Evolutionary conservation across 2,113 vertebrate genomes (phyloP).

Genomic region (Chlamydotis undulata): DNA sequence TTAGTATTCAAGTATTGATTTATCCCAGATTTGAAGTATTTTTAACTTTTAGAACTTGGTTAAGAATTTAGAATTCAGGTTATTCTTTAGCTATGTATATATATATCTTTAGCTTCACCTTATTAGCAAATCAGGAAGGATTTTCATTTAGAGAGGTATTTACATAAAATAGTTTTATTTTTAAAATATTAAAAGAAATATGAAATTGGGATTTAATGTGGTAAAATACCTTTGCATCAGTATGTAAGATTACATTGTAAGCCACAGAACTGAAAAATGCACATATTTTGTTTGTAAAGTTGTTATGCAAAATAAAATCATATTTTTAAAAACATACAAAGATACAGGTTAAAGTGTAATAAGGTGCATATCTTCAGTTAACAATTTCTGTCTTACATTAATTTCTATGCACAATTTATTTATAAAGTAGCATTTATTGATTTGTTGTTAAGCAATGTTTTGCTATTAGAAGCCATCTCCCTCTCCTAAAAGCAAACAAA

Average conservation of each 20-base stretch:
- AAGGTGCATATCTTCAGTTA: not conserved
- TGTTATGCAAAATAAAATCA: not conserved
- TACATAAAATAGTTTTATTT: not conserved
- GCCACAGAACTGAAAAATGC: not conserved
- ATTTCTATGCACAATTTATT: not conserved
- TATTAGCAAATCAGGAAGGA: not conserved
- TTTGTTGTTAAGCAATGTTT: not conserved
- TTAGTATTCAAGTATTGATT: not conserved
- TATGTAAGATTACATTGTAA: not conserved
- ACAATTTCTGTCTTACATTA: not conserved
- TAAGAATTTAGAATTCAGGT: not conserved
- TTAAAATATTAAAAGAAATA: not conserved
- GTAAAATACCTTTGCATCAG: not conserved
- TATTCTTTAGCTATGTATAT: not conserved
- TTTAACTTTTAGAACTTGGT: not conserved
- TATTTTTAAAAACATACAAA: not conserved
- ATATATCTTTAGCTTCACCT: not conserved
- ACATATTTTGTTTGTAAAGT: not conserved
- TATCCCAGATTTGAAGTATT: not conserved
- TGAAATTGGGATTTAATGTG: not conserved
- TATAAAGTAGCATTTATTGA: not conserved
- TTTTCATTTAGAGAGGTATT: not conserved
- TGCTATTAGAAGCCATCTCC: not conserved
- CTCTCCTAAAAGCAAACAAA: not conserved
- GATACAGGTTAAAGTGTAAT: not conserved